phyloP scores from a whole-genome alignment of 2,888 invertebrate species.

The Sycophila texana region DNA sequence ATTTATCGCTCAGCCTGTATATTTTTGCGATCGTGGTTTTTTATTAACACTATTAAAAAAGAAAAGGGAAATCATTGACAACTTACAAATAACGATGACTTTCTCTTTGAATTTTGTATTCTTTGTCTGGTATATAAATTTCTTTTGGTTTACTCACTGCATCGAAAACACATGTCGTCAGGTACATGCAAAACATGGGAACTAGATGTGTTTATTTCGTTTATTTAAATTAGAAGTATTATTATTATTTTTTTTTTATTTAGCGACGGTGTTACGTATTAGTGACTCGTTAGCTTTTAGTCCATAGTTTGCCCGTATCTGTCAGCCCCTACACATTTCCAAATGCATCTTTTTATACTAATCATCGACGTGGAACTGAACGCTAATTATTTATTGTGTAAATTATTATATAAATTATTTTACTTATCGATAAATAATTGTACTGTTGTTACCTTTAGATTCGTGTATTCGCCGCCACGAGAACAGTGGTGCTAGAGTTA shows the following conservation, averaged over 20 bases:
- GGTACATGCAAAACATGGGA: constrained; percentile 51
- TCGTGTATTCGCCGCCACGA: neutral
- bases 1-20: constrained; percentile 50
- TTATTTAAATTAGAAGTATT: constrained; percentile 42
- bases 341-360: constrained; percentile 38
- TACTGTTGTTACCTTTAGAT: neutral
- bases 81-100: constrained; percentile 29
- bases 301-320: constrained; percentile 55
- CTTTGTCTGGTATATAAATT: constrained; percentile 16
- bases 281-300: constrained; percentile 52
- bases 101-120: constrained; percentile 31
- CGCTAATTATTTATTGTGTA: constrained; percentile 2
- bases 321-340: constrained; percentile 25
- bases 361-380: constrained; percentile 33
- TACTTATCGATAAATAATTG: neutral
- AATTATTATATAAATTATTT: neutral
- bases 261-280: constrained; percentile 44
- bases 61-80: constrained; percentile 36
- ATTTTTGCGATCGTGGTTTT: constrained; percentile 41
- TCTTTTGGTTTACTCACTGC: constrained; percentile 31
- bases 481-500: no score
- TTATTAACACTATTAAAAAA: constrained; percentile 24
- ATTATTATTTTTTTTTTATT: constrained; percentile 6
- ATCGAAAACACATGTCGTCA: constrained; percentile 32
- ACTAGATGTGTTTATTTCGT: constrained; percentile 31